Conservation (phyloP, 2,797 vertebrate species). For the Lacerta viridis region DNA sequence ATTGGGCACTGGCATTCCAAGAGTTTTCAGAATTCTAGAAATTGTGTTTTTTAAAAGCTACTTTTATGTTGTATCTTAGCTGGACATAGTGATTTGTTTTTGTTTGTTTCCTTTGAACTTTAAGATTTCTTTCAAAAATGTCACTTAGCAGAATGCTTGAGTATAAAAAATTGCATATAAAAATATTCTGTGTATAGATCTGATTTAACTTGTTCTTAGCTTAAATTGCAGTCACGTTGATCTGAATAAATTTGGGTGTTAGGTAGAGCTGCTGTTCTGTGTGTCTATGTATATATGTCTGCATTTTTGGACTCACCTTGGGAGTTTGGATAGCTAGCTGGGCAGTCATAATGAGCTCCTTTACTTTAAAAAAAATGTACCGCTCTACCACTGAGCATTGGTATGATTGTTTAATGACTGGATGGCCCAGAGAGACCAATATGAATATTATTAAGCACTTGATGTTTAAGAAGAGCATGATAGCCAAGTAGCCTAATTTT, state of each 20-base stretch:
- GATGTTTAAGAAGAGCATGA: background rate
- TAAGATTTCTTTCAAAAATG: constrained; percentile 10
- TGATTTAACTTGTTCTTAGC: too few species aligned
- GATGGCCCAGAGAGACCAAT: background rate
- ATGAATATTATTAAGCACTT: background rate
- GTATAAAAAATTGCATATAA: too few species aligned
- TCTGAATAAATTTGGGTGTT: too few species aligned
- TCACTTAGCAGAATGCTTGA: background rate
- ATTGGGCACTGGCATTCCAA: background rate
- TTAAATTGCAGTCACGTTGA: too few species aligned
- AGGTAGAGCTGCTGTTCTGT: too few species aligned
- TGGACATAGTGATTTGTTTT: background rate
- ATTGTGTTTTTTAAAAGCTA: background rate
- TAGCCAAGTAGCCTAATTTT: background rate
- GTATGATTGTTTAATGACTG: background rate
- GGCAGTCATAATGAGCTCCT: too few species aligned
- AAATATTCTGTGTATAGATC: too few species aligned
- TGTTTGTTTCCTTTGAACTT: background rate
- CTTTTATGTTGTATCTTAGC: background rate
- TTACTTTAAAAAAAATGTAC: background rate
- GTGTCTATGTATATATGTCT: background rate
- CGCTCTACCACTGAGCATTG: background rate
- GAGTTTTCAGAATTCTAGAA: background rate
- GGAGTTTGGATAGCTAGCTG: background rate
- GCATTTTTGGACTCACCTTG: background rate